A percentile compares a stretch with the other conserved stretches of the same genome.
Conservation (phyloP, 2,888 invertebrate species). For the Nebria brevicollis region DNA sequence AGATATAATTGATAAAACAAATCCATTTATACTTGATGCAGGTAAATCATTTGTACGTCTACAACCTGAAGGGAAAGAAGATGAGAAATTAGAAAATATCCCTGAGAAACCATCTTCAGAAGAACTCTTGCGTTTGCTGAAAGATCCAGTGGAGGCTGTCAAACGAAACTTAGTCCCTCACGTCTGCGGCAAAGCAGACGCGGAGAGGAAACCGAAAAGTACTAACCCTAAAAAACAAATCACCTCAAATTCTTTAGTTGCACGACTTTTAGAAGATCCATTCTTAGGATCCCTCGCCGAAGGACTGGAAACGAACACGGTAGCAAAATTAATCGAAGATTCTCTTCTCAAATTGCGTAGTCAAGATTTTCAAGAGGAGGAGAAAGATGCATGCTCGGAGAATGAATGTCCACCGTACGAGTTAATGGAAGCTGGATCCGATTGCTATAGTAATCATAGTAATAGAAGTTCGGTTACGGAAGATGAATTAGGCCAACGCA, state of each 20-base stretch:
- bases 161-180: constrained; percentile 79
- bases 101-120: constrained; percentile 38
- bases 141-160: constrained; percentile 81
- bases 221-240: constrained; percentile 48
- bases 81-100: constrained; percentile 17
- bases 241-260: constrained; percentile 58
- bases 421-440: constrained; percentile 78
- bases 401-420: constrained; percentile 77
- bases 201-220: constrained; percentile 60
- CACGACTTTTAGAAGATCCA: constrained; percentile 72
- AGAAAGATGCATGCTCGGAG: constrained; percentile 63
- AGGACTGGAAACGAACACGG: constrained; percentile 70
- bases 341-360: constrained; percentile 70
- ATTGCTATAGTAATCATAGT: constrained; percentile 75
- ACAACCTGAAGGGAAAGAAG: constrained; percentile 41
- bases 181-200: constrained; percentile 74
- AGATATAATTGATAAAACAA: not conserved
- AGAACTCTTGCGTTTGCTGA: constrained; percentile 61
- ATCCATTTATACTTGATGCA: not conserved
- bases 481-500: constrained; percentile 72
- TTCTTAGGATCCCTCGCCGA: constrained; percentile 72
- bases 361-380: constrained; percentile 57
- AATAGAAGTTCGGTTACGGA: constrained; percentile 65
- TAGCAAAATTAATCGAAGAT: constrained; percentile 74
- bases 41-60: constrained; percentile 43